These are phyloP conservation scores for Microplitis demolitor DNA, from an alignment of 1,140 invertebrate species.

Conservation along the genomic window DNA sequence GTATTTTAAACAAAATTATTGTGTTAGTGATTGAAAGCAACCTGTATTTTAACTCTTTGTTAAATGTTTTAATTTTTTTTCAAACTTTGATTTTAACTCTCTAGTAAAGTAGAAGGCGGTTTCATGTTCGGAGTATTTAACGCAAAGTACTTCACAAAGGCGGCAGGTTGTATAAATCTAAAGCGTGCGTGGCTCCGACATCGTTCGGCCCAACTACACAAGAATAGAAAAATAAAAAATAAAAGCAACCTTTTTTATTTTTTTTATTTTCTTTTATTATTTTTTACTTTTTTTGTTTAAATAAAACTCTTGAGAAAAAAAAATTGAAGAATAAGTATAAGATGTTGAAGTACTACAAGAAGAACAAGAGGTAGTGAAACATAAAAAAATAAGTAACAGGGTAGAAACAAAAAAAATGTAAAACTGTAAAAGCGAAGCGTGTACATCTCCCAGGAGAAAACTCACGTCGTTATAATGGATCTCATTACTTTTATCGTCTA, in stretches of 20 bases:
- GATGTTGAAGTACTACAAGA: neutral
- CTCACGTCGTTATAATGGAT: conserved; percentile 58
- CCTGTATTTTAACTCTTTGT: neutral
- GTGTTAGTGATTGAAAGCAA: neutral
- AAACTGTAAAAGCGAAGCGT: conserved; percentile 6
- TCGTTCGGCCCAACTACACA: neutral
- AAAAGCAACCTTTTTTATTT: neutral
- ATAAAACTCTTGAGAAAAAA: too few species aligned
- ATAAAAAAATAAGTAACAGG: conserved; percentile 5
- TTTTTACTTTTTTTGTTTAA: too few species aligned
- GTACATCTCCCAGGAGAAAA: conserved; percentile 38
- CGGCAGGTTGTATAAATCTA: conserved; percentile 28
- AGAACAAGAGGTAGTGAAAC: too few species aligned
- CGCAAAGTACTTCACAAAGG: conserved; percentile 24
- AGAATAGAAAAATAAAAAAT: conserved; percentile 1
- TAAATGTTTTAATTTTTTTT: neutral
- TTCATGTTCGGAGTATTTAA: conserved; percentile 24
- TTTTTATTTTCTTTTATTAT: too few species aligned
- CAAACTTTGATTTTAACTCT: neutral
- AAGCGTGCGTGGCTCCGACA: conserved; percentile 5
- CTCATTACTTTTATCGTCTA: conserved; percentile 60
- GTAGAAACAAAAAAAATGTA: neutral
- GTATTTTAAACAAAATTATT: too few species aligned
- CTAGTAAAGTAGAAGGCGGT: neutral
- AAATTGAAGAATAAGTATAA: neutral